Evolutionary conservation across 2,888 invertebrate species (phyloP).

Genomic region (Anodontia alba): DNA sequence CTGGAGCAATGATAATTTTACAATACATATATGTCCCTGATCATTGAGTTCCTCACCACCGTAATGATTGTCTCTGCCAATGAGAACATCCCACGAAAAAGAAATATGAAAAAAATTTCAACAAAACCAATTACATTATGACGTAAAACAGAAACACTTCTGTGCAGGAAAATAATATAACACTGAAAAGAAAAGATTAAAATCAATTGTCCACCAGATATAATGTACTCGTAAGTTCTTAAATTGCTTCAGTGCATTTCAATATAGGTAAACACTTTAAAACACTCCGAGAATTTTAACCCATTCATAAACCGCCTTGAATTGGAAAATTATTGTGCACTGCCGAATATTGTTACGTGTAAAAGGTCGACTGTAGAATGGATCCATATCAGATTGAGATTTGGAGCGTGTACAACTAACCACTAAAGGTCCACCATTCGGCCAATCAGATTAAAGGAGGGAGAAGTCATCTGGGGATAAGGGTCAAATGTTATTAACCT

Average conservation of each 20-base stretch:
- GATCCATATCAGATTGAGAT: background rate
- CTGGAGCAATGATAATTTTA: too few relatives aligned
- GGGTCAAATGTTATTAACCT: too few relatives aligned
- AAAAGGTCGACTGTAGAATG: background rate
- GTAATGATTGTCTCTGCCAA: too few relatives aligned
- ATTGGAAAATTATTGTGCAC: background rate
- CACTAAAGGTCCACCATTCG: background rate
- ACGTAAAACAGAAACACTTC: too few relatives aligned
- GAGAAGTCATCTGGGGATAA: background rate
- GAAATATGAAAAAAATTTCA: too few relatives aligned
- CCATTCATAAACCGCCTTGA: slow-evolving; percentile 9
- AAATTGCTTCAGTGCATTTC: slow-evolving; percentile 1
- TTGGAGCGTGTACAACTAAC: background rate
- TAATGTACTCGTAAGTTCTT: background rate
- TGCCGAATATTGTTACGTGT: background rate
- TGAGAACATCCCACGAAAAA: too few relatives aligned
- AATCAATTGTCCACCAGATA: background rate
- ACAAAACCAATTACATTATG: too few relatives aligned
- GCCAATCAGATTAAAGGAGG: background rate
- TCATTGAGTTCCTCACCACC: too few relatives aligned
- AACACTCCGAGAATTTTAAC: background rate
- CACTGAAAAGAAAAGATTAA: background rate
- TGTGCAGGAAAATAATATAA: too few relatives aligned
- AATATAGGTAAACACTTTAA: slow-evolving; percentile 2
- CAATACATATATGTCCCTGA: too few relatives aligned